phyloP scores from a whole-genome alignment of 2,888 invertebrate genomes.

The Andrena haemorrhoa region DNA sequence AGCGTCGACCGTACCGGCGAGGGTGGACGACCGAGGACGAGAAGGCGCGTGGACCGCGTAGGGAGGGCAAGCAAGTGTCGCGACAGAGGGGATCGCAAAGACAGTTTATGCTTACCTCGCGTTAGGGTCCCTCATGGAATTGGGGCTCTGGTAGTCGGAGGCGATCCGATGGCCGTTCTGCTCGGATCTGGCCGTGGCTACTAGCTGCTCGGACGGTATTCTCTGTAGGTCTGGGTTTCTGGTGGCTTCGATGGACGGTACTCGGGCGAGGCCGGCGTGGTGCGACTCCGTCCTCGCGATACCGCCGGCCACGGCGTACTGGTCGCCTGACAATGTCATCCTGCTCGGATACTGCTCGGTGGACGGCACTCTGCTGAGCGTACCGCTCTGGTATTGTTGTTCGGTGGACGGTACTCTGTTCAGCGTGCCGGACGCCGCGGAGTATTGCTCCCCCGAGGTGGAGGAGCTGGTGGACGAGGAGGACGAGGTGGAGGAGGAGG shows the following conservation, averaged over 20 bases:
- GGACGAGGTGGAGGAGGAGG: conserved; percentile 75
- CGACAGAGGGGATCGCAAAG: conserved; percentile 57
- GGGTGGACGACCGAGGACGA: no score
- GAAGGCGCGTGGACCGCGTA: no score
- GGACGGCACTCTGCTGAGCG: conserved; percentile 68
- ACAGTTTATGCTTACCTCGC: conserved; percentile 84
- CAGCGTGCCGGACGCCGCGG: conserved; percentile 63
- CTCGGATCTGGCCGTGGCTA: conserved; percentile 67
- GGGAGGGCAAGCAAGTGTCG: no score
- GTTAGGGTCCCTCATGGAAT: conserved; percentile 80
- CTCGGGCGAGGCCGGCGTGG: conserved; percentile 65
- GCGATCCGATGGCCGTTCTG: conserved; percentile 76
- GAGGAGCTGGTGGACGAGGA: conserved; percentile 79
- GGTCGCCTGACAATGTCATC: conserved; percentile 55
- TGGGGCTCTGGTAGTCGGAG: conserved; percentile 83
- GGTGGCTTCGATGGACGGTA: conserved; percentile 74
- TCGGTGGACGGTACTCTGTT: conserved; percentile 80
- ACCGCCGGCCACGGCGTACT: conserved; percentile 50
- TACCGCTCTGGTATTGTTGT: conserved; percentile 66
- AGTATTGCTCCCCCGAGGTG: conserved; percentile 76
- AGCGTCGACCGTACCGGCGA: no score
- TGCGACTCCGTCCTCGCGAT: conserved; percentile 59
- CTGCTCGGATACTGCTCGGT: conserved; percentile 68
- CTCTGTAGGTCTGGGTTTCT: conserved; percentile 77
- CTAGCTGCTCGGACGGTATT: conserved; percentile 83